Evolutionary conservation across 2,113 vertebrate species (phyloP), one percentile per base, ranked within the genome.

Genomic region (Drymodes brunneopygia): DNA sequence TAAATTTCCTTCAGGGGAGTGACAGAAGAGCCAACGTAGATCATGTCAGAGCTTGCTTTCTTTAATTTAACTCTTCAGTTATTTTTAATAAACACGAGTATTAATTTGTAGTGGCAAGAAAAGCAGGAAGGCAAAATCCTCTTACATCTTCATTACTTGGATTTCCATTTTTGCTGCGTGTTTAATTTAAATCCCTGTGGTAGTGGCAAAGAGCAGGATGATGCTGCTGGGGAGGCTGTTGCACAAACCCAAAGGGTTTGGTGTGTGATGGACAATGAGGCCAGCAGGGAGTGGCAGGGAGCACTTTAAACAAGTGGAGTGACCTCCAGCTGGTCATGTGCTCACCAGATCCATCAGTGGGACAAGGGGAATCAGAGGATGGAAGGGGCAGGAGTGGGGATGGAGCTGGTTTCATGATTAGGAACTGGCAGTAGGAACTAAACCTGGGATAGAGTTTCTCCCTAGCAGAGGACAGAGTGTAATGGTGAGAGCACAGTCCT

Each of bases 1-100:
- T 90, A 94, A 90, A 90, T 90, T 71, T 89, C 64, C 75, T 71
- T 87, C 72, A 80, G 60, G 50, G 50, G 64, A 64, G 57, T 65
- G 61, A 90, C 40, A 80, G 90, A 81, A 90, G 56, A 80, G 48
- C 54, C 79, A 51, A 57, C 47, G n/a, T 84, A 85, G 69, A 95
- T 80, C 54, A 66, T 94, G 81, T 88, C 79, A 90, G 82, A 74
- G 18, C 47, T 88, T 84, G 40, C 80, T 88, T 95, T 90, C 88
- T 90, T 95, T 92, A 87, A 90, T 87, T 92, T 93, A 94, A 90
- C 64, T 92, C 72, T 90, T 91, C 7, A 33, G 75, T 79, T 93
- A 70, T 90, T 93, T 93, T 95, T 88, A 88, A 80, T 94, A 85
- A 89, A 79, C 40, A 35, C 33, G 20, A 33, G 9, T 56, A 72